phyloP scores from a whole-genome alignment of 1,140 invertebrate species.

The Drosophila dunni region DNA sequence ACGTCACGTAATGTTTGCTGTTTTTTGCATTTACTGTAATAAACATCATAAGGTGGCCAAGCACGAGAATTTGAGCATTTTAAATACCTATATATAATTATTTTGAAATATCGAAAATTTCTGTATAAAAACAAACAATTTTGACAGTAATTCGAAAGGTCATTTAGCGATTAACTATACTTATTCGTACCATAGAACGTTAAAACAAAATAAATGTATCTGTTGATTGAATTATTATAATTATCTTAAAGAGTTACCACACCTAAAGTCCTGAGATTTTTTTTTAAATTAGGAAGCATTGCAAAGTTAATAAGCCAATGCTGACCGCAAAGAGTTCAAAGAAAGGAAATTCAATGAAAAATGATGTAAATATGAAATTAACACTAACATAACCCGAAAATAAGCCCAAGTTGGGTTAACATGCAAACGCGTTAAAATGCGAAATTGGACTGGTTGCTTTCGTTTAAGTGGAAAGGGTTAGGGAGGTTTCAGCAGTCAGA shows the following conservation, averaged over 20 bases:
- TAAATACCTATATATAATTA: background rate
- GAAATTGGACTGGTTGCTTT: conserved; percentile 50
- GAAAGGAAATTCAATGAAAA: conserved; percentile 52
- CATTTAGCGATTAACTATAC: too few relatives aligned
- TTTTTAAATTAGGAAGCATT: too few relatives aligned
- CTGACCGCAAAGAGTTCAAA: conserved; percentile 60
- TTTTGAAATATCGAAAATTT: background rate
- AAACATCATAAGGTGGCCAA: conserved; percentile 53
- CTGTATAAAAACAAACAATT: too few relatives aligned
- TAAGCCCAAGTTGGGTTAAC: conserved; percentile 29
- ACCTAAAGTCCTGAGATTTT: too few relatives aligned
- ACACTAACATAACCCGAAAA: conserved; percentile 44
- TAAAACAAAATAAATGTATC: too few relatives aligned
- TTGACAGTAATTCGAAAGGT: too few relatives aligned
- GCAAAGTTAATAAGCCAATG: too few relatives aligned
- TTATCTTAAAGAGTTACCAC: too few relatives aligned
- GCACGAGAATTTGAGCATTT: conserved; percentile 8
- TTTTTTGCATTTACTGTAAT: conserved; percentile 63
- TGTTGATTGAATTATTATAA: too few relatives aligned
- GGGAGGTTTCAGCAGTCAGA: background rate
- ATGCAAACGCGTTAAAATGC: conserved; percentile 74
- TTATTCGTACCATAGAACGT: too few relatives aligned
- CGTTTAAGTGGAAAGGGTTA: conserved; percentile 10
- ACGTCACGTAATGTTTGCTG: conserved; percentile 41
- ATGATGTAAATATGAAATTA: conserved; percentile 68